phyloP scores from a whole-genome alignment of 2,888 invertebrate genomes.

The Drosophila subquinaria region DNA sequence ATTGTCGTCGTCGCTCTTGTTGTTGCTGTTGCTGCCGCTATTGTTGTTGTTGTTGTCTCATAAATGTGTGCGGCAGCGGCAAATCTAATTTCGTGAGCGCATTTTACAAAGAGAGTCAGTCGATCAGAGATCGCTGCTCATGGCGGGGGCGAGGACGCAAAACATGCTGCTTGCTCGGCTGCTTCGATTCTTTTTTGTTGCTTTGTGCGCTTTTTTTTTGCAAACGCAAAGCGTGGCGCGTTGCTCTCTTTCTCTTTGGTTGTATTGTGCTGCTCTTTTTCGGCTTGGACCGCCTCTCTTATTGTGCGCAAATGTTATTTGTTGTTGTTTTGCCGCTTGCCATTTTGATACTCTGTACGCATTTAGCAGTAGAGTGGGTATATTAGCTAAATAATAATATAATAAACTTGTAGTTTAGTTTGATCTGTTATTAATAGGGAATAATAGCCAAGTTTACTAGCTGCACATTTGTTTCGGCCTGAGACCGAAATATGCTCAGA shows the following conservation, averaged over 20 bases:
- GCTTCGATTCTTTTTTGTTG: conserved; percentile 32
- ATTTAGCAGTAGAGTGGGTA: conserved; percentile 9
- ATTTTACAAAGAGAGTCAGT: conserved; percentile 67
- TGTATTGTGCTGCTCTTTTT: conserved; percentile 44
- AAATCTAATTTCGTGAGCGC: conserved; percentile 77
- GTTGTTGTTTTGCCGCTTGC: conserved; percentile 52
- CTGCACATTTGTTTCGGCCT: not conserved
- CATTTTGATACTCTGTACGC: conserved; percentile 48
- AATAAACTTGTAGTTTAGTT: not conserved
- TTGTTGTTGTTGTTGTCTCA: conserved; percentile 71
- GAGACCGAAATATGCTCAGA: not conserved
- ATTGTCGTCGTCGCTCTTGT: conserved; percentile 31
- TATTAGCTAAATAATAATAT: not conserved
- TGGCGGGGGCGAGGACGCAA: conserved; percentile 57
- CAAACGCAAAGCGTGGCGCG: conserved; percentile 31
- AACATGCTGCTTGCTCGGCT: conserved; percentile 41
- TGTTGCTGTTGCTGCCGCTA: conserved; percentile 27
- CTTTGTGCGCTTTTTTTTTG: conserved; percentile 54
- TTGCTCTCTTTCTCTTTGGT: conserved; percentile 46
- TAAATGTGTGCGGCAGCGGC: conserved; percentile 60
- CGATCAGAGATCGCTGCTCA: conserved; percentile 35
- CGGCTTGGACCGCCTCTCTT: conserved; percentile 38
- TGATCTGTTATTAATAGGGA: no score
- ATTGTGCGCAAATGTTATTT: conserved; percentile 49
- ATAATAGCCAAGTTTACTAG: not conserved